Evolutionary conservation across 2,113 vertebrate species (phyloP).

Genomic region (Carassius auratus): DNA sequence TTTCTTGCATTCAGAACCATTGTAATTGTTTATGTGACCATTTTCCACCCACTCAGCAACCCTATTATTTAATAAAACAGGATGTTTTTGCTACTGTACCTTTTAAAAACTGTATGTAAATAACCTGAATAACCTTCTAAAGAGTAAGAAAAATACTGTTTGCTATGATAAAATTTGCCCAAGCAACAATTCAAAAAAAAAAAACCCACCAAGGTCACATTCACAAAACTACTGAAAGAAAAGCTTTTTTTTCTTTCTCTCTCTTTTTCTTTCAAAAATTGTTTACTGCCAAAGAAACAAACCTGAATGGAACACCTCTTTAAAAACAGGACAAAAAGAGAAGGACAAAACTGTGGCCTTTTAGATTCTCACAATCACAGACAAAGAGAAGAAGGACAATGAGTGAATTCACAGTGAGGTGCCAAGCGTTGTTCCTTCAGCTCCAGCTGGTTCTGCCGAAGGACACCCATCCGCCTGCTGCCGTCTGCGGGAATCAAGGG

Average conservation of each 20-base stretch:
- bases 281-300: neutral
- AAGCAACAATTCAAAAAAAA: neutral
- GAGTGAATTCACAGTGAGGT: slow-evolving; percentile 45
- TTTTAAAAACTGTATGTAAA: neutral
- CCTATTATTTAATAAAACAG: neutral
- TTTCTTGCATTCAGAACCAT: neutral
- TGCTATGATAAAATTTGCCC: neutral
- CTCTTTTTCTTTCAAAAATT: neutral
- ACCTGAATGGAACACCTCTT: neutral
- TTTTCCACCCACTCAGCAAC: neutral
- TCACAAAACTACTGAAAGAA: neutral
- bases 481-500: neutral
- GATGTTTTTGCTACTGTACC: neutral
- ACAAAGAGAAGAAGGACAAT: slow-evolving; percentile 31
- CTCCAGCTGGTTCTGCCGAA: slow-evolving; percentile 44
- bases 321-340: neutral
- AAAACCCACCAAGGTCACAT: neutral
- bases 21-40: neutral
- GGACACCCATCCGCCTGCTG: slow-evolving; percentile 37
- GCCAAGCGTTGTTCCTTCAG: slow-evolving; percentile 39
- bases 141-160: neutral
- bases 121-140: neutral
- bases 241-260: neutral
- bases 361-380: neutral
- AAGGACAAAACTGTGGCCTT: neutral